Evolutionary conservation across 2,888 invertebrate species (phyloP), one percentile per base, ranked within the genome.

Genomic region (Tachina lurida): DNA sequence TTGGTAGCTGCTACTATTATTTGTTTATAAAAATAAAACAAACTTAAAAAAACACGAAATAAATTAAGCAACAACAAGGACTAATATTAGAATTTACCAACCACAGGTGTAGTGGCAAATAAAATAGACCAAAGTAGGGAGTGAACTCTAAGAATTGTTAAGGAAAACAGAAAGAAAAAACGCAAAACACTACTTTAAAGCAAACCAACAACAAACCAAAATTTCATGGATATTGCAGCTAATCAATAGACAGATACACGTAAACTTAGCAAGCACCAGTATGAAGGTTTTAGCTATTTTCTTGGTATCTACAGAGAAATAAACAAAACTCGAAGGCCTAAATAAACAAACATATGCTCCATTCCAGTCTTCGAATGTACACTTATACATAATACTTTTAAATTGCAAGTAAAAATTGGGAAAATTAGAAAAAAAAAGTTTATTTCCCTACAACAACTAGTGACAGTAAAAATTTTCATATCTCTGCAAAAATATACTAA

Each of bases 201-300:
- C 8, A 3, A 71, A 75, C 54, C 15, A 60, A 49, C 58, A 63
- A 54, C 39, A 54, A 71, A 74, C 17, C 63, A 17, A 60, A 70
- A 62, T 52, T 60, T 2, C 15, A 41, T 10, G 65, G 49, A 56
- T 22, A 62, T 78, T 82, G 78, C 15, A 75, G 78, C 75, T 85
- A 82, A 82, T 85, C 85, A 82, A 85, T 85, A 82, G 12, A 52
- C 45, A 54, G 22, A 54, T 47, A 62, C 22, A 62, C 68, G 17
- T 47, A 68, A 54, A 45, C 7, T 9, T 17, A 22, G 58, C 22
- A 41, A 68, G 65, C n/a, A 54, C 7, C 47, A 8, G 10, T 22
- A 31, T 13, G 10, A 56, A 22, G 10, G 15, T 54, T 1, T 13
- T 62, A 3, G 17, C 2, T 19, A 13, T 19, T 41, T 52, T n/a